Percentiles rank a stretch among this genome's conserved stretches.
These are phyloP conservation scores for Misgurnus anguillicaudatus DNA, from an alignment of 2,113 vertebrate genomes.

Conservation along the genomic window DNA sequence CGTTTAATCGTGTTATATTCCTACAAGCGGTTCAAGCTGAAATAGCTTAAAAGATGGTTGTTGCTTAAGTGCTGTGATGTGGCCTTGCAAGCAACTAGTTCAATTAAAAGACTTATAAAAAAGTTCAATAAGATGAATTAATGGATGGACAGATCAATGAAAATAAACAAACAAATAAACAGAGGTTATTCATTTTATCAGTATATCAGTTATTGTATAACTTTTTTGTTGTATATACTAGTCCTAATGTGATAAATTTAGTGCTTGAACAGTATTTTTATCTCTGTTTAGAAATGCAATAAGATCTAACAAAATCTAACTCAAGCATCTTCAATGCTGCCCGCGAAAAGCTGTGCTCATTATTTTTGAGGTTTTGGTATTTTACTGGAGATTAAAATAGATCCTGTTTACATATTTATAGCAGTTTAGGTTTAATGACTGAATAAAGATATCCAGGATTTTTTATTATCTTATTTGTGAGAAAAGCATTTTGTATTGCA, in stretches of 20 bases:
- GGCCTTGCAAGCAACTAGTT: neutral
- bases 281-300: neutral
- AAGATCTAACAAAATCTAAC: neutral
- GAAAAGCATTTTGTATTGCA: constrained; percentile 27
- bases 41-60: neutral
- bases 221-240: no score
- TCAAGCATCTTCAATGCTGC: neutral
- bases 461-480: constrained; percentile 37
- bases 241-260: no score
- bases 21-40: neutral
- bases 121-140: neutral
- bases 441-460: constrained; percentile 35
- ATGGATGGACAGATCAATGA: neutral
- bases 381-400: constrained; percentile 4
- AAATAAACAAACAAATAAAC: neutral
- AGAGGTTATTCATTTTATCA: neutral
- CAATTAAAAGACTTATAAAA: neutral
- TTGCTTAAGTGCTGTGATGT: neutral
- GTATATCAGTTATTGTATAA: no score
- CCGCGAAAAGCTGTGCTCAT: neutral
- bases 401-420: constrained; percentile 31
- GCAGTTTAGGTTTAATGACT: constrained; percentile 23
- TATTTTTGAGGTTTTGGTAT: neutral
- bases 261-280: neutral
- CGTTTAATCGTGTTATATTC: neutral